Evolutionary conservation across 2,113 vertebrate species (phyloP), one percentile per base, ranked within the genome.

Genomic region (Girardinichthys multiradiatus): DNA sequence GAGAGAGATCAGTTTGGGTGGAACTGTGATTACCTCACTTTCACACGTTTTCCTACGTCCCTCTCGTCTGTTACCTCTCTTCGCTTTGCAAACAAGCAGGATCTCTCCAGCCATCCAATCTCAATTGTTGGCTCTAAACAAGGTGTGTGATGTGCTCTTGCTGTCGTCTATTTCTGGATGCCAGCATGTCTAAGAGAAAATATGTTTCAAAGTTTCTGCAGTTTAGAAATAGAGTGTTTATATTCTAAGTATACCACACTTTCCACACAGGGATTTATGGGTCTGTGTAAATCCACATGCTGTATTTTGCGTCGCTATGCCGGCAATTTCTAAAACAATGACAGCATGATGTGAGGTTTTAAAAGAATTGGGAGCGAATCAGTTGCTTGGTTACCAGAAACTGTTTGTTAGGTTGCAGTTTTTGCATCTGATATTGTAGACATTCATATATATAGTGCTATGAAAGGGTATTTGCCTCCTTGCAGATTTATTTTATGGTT

Each of bases 1-100:
- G 33, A 64, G 31, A 90, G 83, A 90, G 87, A 87, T 88, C 77
- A 85, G 89, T 91, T 91, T 88, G 83, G 89, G 80, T 89, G 84
- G 85, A 90, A 82, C 82, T 80, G 82, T 91, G 89, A 91, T 91
- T 88, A 89, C 85, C 87, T 80, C 65, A 71, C 79, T 77, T 70
- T 83, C 77, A 77, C 75, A 12, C 74, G 57, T 69, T 64, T 59
- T 58, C 64, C 14, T 58, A 64, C 64, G 30, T 64, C 33, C 39
- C 51, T 61, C 58, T 42, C 70, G 37, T 70, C 15, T 57, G 24
- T 70, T 54, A 73, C 74, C 72, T 69, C 72, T 69, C 67, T 77
- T 87, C 77, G 83, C 84, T 82, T 86, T 83, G 76, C 80, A 85
- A 80, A 83, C 79, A 77, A 74, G 68, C 63, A 10, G 62, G 58